A percentile compares a stretch with the other conserved stretches of the same genome.
Conservation (phyloP, 2,797 vertebrate genomes). For the Pteropus rufus region DNA sequence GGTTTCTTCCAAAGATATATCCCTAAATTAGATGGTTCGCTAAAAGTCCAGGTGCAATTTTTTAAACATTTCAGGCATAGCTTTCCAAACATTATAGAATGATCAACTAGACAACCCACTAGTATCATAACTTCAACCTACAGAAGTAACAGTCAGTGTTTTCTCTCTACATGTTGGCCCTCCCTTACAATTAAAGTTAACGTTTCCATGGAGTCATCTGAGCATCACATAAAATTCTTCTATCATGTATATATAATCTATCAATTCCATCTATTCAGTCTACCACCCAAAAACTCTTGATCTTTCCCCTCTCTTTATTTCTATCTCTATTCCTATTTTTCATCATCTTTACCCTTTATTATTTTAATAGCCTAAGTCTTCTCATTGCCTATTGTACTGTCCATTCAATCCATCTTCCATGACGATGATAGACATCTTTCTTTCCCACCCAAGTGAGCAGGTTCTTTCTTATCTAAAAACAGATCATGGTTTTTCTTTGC, state of each 20-base stretch:
- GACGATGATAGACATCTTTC: not conserved
- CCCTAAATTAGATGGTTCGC: not conserved
- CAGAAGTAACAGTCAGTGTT: not conserved
- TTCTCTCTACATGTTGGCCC: not conserved
- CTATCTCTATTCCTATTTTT: not conserved
- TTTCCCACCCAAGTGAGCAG: not conserved
- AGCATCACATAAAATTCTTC: not conserved
- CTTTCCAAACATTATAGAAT: not conserved
- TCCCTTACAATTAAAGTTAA: not conserved
- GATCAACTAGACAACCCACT: not conserved
- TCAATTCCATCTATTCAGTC: not conserved
- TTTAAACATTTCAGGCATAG: not conserved
- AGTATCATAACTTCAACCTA: not conserved
- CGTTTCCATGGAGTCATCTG: too few species aligned
- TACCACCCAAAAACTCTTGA: not conserved
- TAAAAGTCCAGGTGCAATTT: not conserved
- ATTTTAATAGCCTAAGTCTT: not conserved
- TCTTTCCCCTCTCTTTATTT: not conserved
- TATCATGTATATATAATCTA: not conserved
- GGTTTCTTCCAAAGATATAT: not conserved
- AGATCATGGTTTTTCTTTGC: not conserved
- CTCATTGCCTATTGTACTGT: not conserved
- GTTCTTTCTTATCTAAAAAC: not conserved
- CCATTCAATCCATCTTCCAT: not conserved
- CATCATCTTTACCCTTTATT: not conserved